phyloP scores from a whole-genome alignment of 2,113 vertebrate genomes.

The Xyrauchen texanus region DNA sequence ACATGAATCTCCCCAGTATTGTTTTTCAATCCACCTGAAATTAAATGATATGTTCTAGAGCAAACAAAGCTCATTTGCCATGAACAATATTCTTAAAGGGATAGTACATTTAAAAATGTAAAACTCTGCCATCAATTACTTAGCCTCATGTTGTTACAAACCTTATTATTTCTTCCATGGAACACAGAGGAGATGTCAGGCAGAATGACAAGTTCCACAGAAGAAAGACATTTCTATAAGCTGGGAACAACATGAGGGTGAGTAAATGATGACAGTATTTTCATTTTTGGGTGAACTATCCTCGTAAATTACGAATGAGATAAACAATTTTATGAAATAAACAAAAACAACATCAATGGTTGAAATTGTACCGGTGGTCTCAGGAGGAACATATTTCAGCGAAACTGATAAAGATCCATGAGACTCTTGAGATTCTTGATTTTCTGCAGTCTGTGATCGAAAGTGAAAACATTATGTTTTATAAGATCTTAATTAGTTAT shows the following conservation, averaged over 20 bases:
- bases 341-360: not conserved
- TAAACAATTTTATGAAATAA: too few relatives aligned
- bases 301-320: too few relatives aligned
- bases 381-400: constrained; percentile 54
- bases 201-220: too few relatives aligned
- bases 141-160: too few relatives aligned
- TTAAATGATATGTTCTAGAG: not conserved
- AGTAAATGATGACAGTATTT: too few relatives aligned
- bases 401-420: constrained; percentile 52
- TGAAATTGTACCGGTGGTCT: constrained; percentile 45
- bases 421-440: constrained; percentile 42
- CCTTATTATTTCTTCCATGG: too few relatives aligned
- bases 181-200: too few relatives aligned
- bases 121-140: not conserved
- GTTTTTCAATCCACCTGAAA: constrained; percentile 46
- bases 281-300: too few relatives aligned
- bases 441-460: constrained; percentile 41
- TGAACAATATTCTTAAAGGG: not conserved
- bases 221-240: too few relatives aligned
- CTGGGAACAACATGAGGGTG: too few relatives aligned
- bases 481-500: not conserved
- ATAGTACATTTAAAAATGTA: not conserved
- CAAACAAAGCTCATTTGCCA: not conserved
- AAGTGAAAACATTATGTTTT: not conserved
- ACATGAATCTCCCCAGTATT: constrained; percentile 55